Evolutionary conservation across 2,113 vertebrate species (phyloP), one percentile per base, ranked within the genome.

Genomic region (Ramphastos sulfuratus): DNA sequence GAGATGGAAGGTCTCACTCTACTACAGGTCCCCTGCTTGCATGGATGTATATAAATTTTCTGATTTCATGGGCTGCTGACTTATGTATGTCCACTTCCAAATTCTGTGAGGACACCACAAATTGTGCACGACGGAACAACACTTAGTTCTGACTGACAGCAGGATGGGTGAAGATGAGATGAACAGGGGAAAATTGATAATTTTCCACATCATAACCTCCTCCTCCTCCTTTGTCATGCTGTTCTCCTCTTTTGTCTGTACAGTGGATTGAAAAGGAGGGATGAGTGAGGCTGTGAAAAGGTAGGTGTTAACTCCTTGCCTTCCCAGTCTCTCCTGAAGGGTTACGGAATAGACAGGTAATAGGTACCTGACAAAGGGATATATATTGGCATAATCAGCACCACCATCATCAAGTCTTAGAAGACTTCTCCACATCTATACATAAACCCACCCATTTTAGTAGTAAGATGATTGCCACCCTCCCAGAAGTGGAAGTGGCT

Each of bases 151-250:
- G 72, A 88, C 71, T 90, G 84, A 91, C 54, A 84, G 46, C 4
- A 81, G 79, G 87, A 87, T 46, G 25, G 82, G 65, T 71, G 54
- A 75, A 93, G 33, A 74, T 8, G 52, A 90, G 52, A 75, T 0
- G 1, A 90, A 74, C 37, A 82, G 33, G 52, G 48, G 80, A 65
- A 96, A 93, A 83, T 0, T 58, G 31, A 5, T 77, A 30, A 74
- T 88, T 91, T 95, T 94, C 89, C 82, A 92, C 60, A 90, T 65
- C 85, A 87, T 61, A 91, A 89, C 50, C 30, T 81, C 42, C 24
- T 77, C 50, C 30, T 81, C 42, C 24, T 77, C 50, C 52, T 71
- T 61, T 69, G 87, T 92, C 69, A 72, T 10, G 54, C 5, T 75
- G 27, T 27, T 94, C 33, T 61, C 70, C 46, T 82, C 42, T 76